Base-by-base conservation (phyloP, 2,113 vertebrate species). In the Geococcyx californianus region DNA sequence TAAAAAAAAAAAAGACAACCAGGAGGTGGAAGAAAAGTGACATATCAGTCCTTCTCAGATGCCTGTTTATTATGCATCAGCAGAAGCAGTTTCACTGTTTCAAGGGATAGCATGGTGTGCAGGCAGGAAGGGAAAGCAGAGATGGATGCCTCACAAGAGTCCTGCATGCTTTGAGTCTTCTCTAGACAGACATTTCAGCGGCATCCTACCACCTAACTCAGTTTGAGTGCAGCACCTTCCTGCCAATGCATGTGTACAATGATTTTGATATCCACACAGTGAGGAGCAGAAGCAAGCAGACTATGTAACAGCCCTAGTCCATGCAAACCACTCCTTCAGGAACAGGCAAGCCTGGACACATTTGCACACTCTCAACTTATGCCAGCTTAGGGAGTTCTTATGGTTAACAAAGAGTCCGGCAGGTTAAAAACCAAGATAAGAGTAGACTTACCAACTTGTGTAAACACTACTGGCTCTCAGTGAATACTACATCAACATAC, bases 281-380 rank as follows among this genome's bases (percentile, higher is more conserved):
- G 29, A 76, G 36, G 10, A 86, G 28, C 49, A 67, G 55, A 74
- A 90, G n/a, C 13, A n/a, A 85, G 24, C 33, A 84, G 51, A 67
- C n/a, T 29, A 40, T 0, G 0, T 12, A 64, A 83, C 38, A 76
- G 34, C 13, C 51, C 51, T 16, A n/a, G 7, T 7, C 51, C 0
- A 0, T 10, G 31, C 55, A 76, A 90, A 64, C 13, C 49, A n/a
- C 42, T 54, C 60, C 38, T 76, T 68, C 36, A 69, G 45, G 51
- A 26, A 42, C 18, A 51, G 28, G 54, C 54, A 83, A 15, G 58
- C 36, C 70, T 0, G 1, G 33, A 80, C 25, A 17, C 29, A 42
- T 2, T 16, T 36, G 58, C 31, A 70, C n/a, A 44, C 26, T 34
- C 31, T 31, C 36, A 51, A 28, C 13, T 31, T 10, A 16, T 1